Conservation (phyloP, 2,888 invertebrate genomes). For the Standfussiana lucernea region DNA sequence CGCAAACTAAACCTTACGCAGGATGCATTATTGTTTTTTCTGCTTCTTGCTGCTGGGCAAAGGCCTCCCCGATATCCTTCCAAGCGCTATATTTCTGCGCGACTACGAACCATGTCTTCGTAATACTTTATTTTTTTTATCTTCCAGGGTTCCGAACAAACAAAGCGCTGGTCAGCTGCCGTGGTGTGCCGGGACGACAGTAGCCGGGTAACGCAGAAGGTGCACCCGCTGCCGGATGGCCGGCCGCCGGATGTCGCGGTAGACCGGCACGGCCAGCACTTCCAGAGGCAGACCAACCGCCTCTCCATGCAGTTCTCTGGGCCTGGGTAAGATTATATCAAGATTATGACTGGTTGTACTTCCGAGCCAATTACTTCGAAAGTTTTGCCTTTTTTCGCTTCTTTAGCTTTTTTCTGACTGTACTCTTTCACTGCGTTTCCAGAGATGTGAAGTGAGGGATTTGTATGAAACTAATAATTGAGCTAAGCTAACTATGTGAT, state of each 20-base stretch:
- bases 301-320: constrained; percentile 97
- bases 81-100: background rate
- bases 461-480: background rate
- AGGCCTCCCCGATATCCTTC: background rate
- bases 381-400: background rate
- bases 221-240: constrained; percentile 77
- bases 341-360: background rate
- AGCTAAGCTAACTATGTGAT: background rate
- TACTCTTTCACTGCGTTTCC: background rate
- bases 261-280: constrained; percentile 83
- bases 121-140: background rate
- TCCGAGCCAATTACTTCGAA: background rate
- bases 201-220: constrained; percentile 81
- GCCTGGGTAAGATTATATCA: constrained; percentile 90
- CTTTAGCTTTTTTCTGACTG: background rate
- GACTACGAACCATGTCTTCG: background rate
- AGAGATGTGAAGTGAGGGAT: background rate
- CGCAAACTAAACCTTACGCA: background rate
- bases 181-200: constrained; percentile 92
- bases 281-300: constrained; percentile 92
- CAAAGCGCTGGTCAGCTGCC: constrained; percentile 96
- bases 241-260: constrained; percentile 75
- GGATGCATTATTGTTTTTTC: background rate
- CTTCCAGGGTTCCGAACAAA: constrained; percentile 89
- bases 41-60: background rate